Evolutionary conservation across 2,888 invertebrate genomes (phyloP).

Genomic region (Synergus umbraculus): DNA sequence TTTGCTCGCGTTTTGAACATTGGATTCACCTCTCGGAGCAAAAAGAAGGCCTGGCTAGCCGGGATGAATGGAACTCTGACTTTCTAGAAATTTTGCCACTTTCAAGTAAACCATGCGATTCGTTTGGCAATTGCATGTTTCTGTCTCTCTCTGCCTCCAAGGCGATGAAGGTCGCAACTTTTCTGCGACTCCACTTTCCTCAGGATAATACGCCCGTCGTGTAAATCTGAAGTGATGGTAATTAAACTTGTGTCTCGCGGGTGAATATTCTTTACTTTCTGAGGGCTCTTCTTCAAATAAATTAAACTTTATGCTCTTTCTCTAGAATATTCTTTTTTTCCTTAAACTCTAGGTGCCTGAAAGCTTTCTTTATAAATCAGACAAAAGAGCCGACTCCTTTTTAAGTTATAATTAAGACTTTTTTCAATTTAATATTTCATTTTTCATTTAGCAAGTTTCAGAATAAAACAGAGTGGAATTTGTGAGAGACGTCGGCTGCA

Average conservation of each 20-base stretch:
- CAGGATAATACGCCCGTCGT: slow-evolving; percentile 44
- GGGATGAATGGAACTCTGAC: slow-evolving; percentile 53
- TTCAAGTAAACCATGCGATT: slow-evolving; percentile 44
- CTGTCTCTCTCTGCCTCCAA: slow-evolving; percentile 27
- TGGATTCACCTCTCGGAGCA: background rate
- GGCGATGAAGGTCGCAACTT: slow-evolving; percentile 40
- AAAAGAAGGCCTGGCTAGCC: slow-evolving; percentile 18
- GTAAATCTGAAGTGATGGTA: slow-evolving; percentile 47
- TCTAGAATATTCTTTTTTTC: background rate
- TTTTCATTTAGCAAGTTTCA: too few species aligned
- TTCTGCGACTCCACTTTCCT: slow-evolving; percentile 41
- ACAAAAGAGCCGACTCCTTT: background rate
- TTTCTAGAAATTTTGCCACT: slow-evolving; percentile 65
- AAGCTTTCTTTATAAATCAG: background rate
- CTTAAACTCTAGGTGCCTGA: background rate
- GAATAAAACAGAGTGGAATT: too few species aligned
- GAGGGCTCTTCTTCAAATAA: background rate
- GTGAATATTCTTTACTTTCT: slow-evolving; percentile 34
- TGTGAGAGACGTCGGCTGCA: too few species aligned
- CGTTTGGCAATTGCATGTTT: slow-evolving; percentile 45
- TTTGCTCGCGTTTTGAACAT: slow-evolving; percentile 35
- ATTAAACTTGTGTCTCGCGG: slow-evolving; percentile 40
- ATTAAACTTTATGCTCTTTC: slow-evolving; percentile 2
- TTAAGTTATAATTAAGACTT: background rate
- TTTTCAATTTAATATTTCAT: background rate